These are phyloP conservation scores for Odontesthes bonariensis DNA, from an alignment of 2,113 vertebrate genomes.

Conservation along the genomic window DNA sequence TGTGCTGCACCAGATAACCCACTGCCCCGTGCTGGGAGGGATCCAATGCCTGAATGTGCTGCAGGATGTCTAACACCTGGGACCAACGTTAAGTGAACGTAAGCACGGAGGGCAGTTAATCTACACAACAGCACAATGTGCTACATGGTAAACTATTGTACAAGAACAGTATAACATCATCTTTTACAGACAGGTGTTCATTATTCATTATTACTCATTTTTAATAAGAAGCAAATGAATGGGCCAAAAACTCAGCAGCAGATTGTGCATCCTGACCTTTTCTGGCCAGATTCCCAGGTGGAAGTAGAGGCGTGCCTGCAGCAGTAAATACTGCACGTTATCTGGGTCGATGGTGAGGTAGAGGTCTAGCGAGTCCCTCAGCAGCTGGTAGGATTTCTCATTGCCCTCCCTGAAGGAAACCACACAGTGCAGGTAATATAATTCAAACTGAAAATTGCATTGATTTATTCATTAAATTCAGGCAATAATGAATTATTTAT, in stretches of 20 bases:
- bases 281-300: slow-evolving; percentile 99
- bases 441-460: slow-evolving; percentile 2
- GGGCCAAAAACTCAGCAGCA: neutral
- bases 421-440: neutral
- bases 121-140: neutral
- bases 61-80: slow-evolving; percentile 97
- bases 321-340: slow-evolving; percentile 95
- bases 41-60: slow-evolving; percentile 96
- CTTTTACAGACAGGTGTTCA: neutral
- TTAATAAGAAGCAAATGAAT: too few relatives aligned
- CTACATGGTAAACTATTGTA: slow-evolving; percentile 3
- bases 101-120: neutral
- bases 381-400: slow-evolving; percentile 96
- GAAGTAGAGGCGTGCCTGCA: slow-evolving; percentile 97
- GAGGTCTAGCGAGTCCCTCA: slow-evolving; percentile 95
- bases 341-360: slow-evolving; percentile 98
- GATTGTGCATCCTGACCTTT: slow-evolving; percentile 85
- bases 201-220: too few relatives aligned
- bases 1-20: slow-evolving; percentile 96
- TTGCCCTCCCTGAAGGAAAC: slow-evolving; percentile 88
- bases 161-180: neutral
- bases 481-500: neutral
- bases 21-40: slow-evolving; percentile 95
- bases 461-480: neutral
- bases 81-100: neutral